A percentile compares a stretch with the other conserved stretches of the same genome.
Conservation (phyloP, 1,140 invertebrate species). For the Lepidurus couesii region DNA sequence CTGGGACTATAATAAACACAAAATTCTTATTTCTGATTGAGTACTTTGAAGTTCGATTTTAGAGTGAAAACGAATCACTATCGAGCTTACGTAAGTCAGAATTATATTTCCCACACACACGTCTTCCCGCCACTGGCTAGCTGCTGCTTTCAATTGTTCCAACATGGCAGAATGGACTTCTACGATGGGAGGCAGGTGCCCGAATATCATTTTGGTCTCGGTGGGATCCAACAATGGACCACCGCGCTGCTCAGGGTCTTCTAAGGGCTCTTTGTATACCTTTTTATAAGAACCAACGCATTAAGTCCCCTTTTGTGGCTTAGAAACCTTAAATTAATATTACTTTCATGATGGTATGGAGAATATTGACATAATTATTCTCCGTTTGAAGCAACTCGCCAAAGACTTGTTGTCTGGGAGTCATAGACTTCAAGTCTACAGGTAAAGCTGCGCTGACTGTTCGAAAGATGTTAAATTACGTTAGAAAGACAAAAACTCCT, state of each 20-base stretch:
- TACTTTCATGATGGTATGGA: slow-evolving; percentile 84
- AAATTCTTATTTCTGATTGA: neutral
- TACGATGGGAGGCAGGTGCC: slow-evolving; percentile 88
- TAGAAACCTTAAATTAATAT: neutral
- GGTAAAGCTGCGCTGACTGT: neutral
- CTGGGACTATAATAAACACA: slow-evolving; percentile 35
- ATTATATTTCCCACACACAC: slow-evolving; percentile 80
- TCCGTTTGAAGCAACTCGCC: slow-evolving; percentile 93
- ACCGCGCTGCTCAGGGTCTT: slow-evolving; percentile 69
- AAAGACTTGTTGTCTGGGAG: slow-evolving; percentile 78
- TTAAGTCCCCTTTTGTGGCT: slow-evolving; percentile 2
- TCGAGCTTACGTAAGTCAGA: slow-evolving; percentile 62
- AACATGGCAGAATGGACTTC: slow-evolving; percentile 82
- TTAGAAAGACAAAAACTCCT: neutral
- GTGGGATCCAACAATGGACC: slow-evolving; percentile 77
- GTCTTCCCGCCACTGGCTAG: slow-evolving; percentile 74
- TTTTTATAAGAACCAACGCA: slow-evolving; percentile 45
- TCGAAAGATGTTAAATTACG: neutral
- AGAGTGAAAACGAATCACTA: slow-evolving; percentile 24
- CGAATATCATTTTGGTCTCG: slow-evolving; percentile 93
- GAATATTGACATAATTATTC: slow-evolving; percentile 90
- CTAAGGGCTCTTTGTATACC: slow-evolving; percentile 89
- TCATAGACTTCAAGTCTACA: slow-evolving; percentile 51
- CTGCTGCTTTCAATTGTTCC: slow-evolving; percentile 64
- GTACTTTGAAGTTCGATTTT: too few species aligned